Conservation (phyloP, 2,113 vertebrate genomes). For the Caranx ignobilis region DNA sequence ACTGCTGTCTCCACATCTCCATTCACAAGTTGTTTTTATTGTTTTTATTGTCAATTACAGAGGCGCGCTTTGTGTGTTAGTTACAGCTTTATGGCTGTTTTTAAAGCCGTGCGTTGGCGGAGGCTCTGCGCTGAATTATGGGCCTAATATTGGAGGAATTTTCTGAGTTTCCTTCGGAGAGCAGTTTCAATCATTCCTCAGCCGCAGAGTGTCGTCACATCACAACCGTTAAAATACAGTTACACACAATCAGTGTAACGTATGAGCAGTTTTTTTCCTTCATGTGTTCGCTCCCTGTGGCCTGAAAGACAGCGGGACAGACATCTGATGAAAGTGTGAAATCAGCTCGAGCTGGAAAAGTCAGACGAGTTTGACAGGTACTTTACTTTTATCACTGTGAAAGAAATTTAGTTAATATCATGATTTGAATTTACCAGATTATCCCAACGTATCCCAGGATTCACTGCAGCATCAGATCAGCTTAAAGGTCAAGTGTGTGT, state of each 20-base stretch:
- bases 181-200: constrained; percentile 51
- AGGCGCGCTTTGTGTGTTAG: constrained; percentile 62
- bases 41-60: constrained; percentile 78
- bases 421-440: no score
- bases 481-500: no score
- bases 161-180: constrained; percentile 62
- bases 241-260: constrained; percentile 30
- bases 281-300: constrained; percentile 31
- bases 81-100: constrained; percentile 69
- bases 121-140: constrained; percentile 61
- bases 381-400: no score
- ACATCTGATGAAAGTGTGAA: background rate
- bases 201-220: constrained; percentile 51
- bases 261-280: constrained; percentile 35
- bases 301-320: background rate
- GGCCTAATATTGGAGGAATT: constrained; percentile 70
- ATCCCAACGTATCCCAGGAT: no score
- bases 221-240: constrained; percentile 49
- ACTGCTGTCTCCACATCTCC: constrained; percentile 65
- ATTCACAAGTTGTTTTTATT: constrained; percentile 74
- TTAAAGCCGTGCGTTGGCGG: constrained; percentile 36
- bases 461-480: no score
- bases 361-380: background rate
- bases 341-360: constrained; percentile 9
- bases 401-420: no score